phyloP scores from a whole-genome alignment of 2,797 vertebrate species.

The Onychomys arenicola region DNA sequence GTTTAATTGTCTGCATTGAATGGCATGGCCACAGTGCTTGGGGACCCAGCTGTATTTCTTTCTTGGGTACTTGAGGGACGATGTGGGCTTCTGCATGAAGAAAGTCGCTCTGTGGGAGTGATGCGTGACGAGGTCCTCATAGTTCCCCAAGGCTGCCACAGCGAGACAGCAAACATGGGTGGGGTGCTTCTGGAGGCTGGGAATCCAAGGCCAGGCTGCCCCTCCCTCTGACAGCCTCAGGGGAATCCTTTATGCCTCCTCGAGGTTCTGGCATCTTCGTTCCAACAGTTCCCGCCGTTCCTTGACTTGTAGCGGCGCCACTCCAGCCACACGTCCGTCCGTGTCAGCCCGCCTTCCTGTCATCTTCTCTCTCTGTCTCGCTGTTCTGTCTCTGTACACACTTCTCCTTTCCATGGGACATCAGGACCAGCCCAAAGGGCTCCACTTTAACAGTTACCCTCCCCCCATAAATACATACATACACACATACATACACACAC shows the following conservation, averaged over 20 bases:
- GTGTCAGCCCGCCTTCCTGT: not conserved
- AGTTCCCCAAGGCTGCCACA: not conserved
- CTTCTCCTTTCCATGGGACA: not conserved
- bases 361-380: too few relatives aligned
- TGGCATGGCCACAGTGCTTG: not conserved
- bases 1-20: not conserved
- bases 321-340: rapidly evolving
- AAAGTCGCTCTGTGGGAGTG: not conserved
- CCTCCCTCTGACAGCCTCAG: not conserved
- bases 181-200: not conserved
- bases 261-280: not conserved
- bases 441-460: not conserved
- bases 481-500: too few relatives aligned
- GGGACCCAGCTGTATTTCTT: not conserved
- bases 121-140: not conserved
- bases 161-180: not conserved
- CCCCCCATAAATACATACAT: not conserved
- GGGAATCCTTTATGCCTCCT: not conserved
- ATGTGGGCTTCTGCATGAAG: not conserved
- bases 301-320: not conserved
- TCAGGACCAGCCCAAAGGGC: not conserved
- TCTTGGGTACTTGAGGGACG: not conserved
- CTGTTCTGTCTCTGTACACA: not conserved
- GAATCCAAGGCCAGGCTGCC: not conserved
- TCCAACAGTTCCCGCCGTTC: too few relatives aligned